These are phyloP conservation scores for Haemorhous mexicanus DNA, from an alignment of 2,113 vertebrate species.

Conservation along the genomic window DNA sequence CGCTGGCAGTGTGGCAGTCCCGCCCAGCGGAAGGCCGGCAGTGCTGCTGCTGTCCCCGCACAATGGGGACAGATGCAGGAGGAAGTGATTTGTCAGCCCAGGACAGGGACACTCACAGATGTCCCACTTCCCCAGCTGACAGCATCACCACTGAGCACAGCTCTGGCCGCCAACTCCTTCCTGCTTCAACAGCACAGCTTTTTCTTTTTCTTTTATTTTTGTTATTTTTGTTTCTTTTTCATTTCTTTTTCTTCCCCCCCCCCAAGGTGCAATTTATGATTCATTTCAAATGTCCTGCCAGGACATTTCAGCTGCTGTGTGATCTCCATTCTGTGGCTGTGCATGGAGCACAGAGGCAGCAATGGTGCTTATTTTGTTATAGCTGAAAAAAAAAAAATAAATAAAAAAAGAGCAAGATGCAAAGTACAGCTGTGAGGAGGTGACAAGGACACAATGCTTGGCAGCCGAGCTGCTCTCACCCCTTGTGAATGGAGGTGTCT, in stretches of 20 bases:
- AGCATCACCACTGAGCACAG: neutral
- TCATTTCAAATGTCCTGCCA: neutral
- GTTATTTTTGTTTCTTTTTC: neutral
- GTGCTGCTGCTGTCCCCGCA: neutral
- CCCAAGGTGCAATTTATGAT: neutral
- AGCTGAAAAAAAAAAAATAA: neutral
- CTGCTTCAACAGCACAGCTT: neutral
- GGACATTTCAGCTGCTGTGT: neutral
- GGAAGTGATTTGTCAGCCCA: constrained; percentile 36
- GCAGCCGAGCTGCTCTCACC: neutral
- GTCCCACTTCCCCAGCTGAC: neutral
- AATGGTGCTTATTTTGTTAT: fast-evolving
- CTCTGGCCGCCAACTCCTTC: neutral
- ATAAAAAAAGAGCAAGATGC: neutral
- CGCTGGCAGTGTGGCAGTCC: neutral
- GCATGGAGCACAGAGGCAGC: neutral
- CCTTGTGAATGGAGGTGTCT: constrained; percentile 21
- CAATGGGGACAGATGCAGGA: constrained; percentile 25
- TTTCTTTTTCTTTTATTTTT: neutral
- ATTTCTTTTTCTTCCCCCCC: neutral
- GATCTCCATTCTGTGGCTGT: neutral
- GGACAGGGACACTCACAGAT: neutral
- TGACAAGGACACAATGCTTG: constrained; percentile 2
- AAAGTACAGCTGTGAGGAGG: constrained; percentile 11
- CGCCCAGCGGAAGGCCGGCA: neutral